Conservation (phyloP, 2,797 vertebrate species). For the Hydrolagus colliei region DNA sequence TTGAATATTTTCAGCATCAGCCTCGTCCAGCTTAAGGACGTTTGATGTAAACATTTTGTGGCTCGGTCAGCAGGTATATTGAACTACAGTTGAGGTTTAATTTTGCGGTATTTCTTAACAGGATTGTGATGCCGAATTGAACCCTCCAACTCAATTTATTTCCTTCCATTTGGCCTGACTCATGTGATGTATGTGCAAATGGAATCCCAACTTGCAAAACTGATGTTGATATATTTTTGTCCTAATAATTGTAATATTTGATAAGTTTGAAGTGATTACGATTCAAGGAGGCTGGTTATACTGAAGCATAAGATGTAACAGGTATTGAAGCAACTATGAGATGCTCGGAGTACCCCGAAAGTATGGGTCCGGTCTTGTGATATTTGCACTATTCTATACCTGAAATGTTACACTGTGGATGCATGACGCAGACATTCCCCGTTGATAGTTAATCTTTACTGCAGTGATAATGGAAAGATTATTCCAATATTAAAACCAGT, state of each 20-base stretch:
- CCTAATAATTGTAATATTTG: background rate
- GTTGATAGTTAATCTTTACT: background rate
- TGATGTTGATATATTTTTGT: background rate
- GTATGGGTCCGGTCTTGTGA: background rate
- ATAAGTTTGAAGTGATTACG: background rate
- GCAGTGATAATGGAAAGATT: background rate
- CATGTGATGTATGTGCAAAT: no score
- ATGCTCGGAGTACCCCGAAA: no score
- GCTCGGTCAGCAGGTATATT: no score
- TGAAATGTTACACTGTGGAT: background rate
- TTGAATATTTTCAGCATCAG: no score
- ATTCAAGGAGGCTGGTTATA: background rate
- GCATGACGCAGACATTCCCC: background rate
- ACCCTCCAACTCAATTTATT: no score
- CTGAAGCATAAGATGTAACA: background rate
- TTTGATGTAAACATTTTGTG: no score
- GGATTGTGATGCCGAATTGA: no score
- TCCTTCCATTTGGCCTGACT: no score
- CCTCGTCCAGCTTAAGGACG: no score
- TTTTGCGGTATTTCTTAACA: no score
- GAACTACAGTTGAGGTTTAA: no score
- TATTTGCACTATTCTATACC: background rate
- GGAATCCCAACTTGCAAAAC: no score
- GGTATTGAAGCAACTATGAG: background rate
- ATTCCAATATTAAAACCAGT: background rate